phyloP scores from a whole-genome alignment of 2,888 invertebrate genomes.

The Limnephilus lunatus region DNA sequence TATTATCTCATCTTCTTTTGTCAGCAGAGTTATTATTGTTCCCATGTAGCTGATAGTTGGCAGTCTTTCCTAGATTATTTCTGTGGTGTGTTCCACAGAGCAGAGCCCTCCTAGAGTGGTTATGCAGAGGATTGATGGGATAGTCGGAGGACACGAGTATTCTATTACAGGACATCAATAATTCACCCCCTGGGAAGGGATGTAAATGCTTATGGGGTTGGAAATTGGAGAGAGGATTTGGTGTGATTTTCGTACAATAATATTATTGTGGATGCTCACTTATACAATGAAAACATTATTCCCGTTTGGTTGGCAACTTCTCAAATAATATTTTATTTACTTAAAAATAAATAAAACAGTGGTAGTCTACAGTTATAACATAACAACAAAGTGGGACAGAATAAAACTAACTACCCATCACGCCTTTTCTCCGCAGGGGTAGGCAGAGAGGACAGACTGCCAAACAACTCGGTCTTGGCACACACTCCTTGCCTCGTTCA shows the following conservation, averaged over 20 bases:
- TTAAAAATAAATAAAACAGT: no score
- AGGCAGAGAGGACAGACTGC: no score
- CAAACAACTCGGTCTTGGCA: no score
- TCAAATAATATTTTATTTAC: background rate
- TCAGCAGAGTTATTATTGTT: background rate
- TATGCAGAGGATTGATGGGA: slow-evolving; percentile 12
- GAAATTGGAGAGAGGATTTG: background rate
- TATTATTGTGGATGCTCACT: background rate
- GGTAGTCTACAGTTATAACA: no score
- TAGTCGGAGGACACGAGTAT: slow-evolving; percentile 63
- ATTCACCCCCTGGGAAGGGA: slow-evolving; percentile 43
- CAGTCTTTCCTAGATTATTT: background rate
- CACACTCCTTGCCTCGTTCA: no score
- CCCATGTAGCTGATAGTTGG: background rate
- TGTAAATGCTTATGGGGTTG: slow-evolving; percentile 25
- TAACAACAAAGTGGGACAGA: no score
- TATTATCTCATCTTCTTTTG: background rate
- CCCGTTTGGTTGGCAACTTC: background rate
- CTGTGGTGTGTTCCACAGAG: background rate
- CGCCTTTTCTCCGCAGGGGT: no score
- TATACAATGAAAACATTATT: background rate
- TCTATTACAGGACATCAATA: slow-evolving; percentile 63
- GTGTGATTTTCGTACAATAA: slow-evolving; percentile 26
- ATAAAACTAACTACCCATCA: no score
- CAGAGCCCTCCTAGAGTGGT: background rate